phyloP scores from a whole-genome alignment of 2,888 invertebrate genomes.

The Tetramorium bicarinatum region DNA sequence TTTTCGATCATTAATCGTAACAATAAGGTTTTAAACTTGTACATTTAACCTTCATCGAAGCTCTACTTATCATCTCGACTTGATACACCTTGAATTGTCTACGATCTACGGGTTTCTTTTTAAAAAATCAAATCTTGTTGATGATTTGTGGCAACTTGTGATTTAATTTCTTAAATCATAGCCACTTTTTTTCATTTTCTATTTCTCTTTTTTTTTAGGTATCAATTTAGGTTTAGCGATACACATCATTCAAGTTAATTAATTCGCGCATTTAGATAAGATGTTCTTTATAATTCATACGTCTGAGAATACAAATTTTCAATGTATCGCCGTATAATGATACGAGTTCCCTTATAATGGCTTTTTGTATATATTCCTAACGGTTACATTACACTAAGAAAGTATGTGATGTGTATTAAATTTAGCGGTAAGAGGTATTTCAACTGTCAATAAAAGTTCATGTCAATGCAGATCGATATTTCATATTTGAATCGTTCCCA shows the following conservation, averaged over 20 bases:
- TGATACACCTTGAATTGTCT: neutral
- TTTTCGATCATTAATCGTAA: slow-evolving; percentile 21
- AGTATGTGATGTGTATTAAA: slow-evolving; percentile 84
- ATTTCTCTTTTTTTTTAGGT: slow-evolving; percentile 37
- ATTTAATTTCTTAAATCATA: slow-evolving; percentile 15
- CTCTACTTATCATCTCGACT: neutral
- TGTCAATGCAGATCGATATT: slow-evolving; percentile 52
- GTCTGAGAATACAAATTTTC: slow-evolving; percentile 78
- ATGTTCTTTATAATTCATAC: slow-evolving; percentile 78
- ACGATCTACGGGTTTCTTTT: neutral
- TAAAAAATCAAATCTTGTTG: neutral
- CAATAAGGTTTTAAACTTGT: slow-evolving; percentile 18
- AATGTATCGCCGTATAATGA: slow-evolving; percentile 77
- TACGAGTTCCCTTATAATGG: slow-evolving; percentile 82
- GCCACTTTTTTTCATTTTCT: slow-evolving; percentile 32
- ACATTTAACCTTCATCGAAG: neutral
- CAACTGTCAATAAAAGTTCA: slow-evolving; percentile 80
- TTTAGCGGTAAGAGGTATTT: slow-evolving; percentile 81
- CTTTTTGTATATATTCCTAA: slow-evolving; percentile 86
- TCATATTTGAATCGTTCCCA: neutral
- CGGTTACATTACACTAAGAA: slow-evolving; percentile 78
- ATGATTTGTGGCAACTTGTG: neutral
- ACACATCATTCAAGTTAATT: slow-evolving; percentile 56
- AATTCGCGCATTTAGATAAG: slow-evolving; percentile 71
- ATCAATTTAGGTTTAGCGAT: slow-evolving; percentile 35